Evolutionary conservation across 2,888 invertebrate genomes (phyloP).

Genomic region (Drosophila mimica): DNA sequence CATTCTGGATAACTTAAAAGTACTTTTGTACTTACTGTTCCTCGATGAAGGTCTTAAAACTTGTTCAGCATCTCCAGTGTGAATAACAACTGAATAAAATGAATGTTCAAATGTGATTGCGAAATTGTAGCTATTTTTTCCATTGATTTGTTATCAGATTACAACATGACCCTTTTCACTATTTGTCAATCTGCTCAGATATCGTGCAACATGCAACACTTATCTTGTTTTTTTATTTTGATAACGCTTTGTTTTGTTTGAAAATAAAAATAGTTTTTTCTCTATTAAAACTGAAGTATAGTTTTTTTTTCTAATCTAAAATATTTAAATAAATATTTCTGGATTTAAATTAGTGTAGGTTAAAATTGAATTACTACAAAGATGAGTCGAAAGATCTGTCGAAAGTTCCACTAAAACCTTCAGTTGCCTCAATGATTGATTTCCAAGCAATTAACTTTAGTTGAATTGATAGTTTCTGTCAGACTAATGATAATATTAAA

Average conservation of each 20-base stretch:
- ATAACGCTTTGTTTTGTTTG: slow-evolving; percentile 5
- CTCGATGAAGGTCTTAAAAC: background rate
- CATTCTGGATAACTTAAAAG: background rate
- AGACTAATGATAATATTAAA: background rate
- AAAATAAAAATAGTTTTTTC: background rate
- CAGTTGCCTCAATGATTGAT: too few species aligned
- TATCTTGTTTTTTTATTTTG: slow-evolving; percentile 1
- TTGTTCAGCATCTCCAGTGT: background rate
- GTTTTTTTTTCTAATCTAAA: background rate
- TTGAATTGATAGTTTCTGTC: background rate
- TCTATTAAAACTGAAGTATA: background rate
- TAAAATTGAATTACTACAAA: too few species aligned
- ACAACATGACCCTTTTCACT: slow-evolving; percentile 1
- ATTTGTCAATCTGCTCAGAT: slow-evolving; percentile 21
- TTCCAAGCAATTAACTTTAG: background rate
- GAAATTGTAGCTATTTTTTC: background rate
- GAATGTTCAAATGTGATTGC: background rate
- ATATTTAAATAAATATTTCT: background rate
- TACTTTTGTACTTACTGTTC: background rate
- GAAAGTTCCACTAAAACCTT: too few species aligned
- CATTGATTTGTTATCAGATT: background rate
- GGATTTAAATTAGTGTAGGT: background rate
- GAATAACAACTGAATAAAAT: background rate
- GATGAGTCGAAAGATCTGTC: too few species aligned
- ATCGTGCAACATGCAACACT: background rate